These are phyloP conservation scores for Rhabdomys pumilio DNA, from an alignment of 2,797 vertebrate species.

Conservation along the genomic window DNA sequence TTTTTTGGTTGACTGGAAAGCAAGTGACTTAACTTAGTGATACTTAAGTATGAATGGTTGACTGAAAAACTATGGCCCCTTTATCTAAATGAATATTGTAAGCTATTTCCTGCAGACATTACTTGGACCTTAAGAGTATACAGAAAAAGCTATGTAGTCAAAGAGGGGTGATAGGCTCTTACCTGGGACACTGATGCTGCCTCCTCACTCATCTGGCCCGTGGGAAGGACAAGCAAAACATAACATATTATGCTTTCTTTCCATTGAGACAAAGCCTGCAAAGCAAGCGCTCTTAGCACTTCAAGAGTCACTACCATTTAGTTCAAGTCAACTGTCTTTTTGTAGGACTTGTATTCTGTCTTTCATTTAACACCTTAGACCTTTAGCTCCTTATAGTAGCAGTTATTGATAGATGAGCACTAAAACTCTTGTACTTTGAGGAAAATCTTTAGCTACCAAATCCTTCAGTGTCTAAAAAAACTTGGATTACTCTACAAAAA, in stretches of 20 bases:
- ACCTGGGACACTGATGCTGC: not conserved
- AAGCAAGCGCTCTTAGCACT: not conserved
- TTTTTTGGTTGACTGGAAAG: conserved; percentile 57
- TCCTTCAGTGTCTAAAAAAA: conserved; percentile 47
- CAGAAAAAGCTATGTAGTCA: conserved; percentile 24
- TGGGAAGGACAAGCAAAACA: not conserved
- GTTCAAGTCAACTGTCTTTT: conserved; percentile 34
- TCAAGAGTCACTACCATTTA: conserved; percentile 45
- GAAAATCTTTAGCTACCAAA: conserved; percentile 43
- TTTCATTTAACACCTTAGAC: conserved; percentile 61
- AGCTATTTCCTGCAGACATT: conserved; percentile 67
- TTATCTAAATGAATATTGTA: conserved; percentile 65
- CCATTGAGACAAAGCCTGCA: not conserved
- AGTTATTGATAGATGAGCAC: not conserved
- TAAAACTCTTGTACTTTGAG: conserved; percentile 45
- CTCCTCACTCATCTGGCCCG: not conserved
- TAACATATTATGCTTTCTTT: conserved; percentile 43
- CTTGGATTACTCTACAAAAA: conserved; percentile 49
- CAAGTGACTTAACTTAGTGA: conserved; percentile 61
- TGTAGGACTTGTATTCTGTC: conserved; percentile 31
- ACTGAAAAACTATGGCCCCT: conserved; percentile 52
- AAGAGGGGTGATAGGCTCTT: not conserved
- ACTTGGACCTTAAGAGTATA: conserved; percentile 30
- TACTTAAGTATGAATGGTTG: conserved; percentile 38
- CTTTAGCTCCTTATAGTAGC: conserved; percentile 45